Evolutionary conservation across 2,113 vertebrate genomes (phyloP).

Genomic region (Tetrax tetrax): DNA sequence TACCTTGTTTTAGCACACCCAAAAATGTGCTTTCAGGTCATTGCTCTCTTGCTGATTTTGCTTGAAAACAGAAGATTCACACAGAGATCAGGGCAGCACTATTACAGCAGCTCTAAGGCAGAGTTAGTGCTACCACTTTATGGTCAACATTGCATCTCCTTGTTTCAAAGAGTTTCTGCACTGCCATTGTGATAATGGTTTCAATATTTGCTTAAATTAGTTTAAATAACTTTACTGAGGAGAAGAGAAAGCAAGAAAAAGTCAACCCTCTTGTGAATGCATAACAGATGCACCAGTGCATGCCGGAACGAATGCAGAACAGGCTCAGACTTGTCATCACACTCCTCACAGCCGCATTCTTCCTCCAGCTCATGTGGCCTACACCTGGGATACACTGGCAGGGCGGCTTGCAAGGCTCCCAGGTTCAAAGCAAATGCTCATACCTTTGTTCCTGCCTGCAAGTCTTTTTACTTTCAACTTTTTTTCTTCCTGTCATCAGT

Average conservation of each 20-base stretch:
- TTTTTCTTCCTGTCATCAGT: neutral
- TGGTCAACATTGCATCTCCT: neutral
- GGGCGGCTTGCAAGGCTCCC: neutral
- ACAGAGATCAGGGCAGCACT: neutral
- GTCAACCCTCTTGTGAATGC: neutral
- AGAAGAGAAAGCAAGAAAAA: neutral
- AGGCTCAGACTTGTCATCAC: slow-evolving; percentile 40
- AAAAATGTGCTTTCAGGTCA: neutral
- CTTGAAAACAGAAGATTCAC: neutral
- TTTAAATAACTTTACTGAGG: neutral
- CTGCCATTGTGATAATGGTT: neutral
- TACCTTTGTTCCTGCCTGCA: slow-evolving; percentile 19
- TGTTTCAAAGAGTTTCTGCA: neutral
- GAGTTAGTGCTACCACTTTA: neutral
- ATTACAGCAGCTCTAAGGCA: neutral
- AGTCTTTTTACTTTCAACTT: neutral
- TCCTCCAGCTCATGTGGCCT: slow-evolving; percentile 3
- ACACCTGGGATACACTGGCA: slow-evolving; percentile 37
- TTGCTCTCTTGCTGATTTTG: neutral
- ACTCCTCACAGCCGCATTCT: neutral
- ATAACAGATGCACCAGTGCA: neutral
- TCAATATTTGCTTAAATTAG: neutral
- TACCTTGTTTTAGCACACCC: neutral
- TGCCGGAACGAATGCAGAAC: neutral
- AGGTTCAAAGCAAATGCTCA: slow-evolving; percentile 41